Evolutionary conservation across 23 tunicate genomes (phyloP), one percentile per base, ranked within the genome.

Genomic region (Trididemnum miniatum): DNA sequence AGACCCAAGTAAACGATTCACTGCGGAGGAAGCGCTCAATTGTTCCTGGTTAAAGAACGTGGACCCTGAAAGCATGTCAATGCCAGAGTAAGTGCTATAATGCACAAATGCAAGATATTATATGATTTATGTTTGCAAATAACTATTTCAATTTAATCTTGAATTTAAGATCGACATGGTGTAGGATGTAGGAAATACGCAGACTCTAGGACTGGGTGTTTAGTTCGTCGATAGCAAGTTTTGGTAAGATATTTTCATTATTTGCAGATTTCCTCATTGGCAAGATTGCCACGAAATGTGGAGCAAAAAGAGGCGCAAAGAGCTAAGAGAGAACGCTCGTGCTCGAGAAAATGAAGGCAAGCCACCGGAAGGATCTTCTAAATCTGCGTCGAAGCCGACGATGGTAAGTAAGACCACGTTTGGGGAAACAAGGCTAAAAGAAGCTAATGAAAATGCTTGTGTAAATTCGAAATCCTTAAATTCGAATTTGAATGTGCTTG

Each of bases 271-370:
- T 34, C 99, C 99, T 22, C 95, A 82, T 52, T 90, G 92, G 89
- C 99, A 95, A 59, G 99, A 95, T 54, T 95, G 99, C 85, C 99
- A 95, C 49, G 99, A 95, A 37, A 95, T 95, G 99, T 95, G 99
- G 99, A 95, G 99, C 59, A 95, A 95, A 57, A 77, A 77, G 67
- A n/a, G 67, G n/a, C 26, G 67, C 36, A 52, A 54, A 30, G 82
- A 77, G 37, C 66, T 62, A 78, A 37, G 78, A 77, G 91, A 82
- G 71, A 66, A 87, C 44, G 82, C 96, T 2, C 76, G 87, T 29
- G 54, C 54, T 9, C 9, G 15, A 44, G 54, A 44, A 44, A 44
- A 7, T 7, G 54, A 44, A 44, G 54, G 54, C 9, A 44, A 44
- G 15, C 54, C 54, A 7, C 54, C 54, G 12, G 54, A 44, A 44